Base-by-base conservation (phyloP, 2,797 vertebrate genomes). In the Atherinosoma microstoma region DNA sequence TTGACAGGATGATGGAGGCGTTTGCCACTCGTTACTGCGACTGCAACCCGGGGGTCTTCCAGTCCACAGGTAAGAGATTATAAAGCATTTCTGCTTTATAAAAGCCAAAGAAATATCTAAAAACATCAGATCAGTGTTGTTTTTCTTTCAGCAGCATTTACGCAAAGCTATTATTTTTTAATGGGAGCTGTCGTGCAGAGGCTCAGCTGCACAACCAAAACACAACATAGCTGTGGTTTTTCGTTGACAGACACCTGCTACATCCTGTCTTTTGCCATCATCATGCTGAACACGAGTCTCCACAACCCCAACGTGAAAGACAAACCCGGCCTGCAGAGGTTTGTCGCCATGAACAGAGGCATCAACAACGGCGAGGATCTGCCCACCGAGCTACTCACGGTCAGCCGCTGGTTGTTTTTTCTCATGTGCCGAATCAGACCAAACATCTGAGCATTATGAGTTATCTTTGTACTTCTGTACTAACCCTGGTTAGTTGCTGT, bases 1-100 rank as follows among this genome's bases (percentile, higher is more conserved):
- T 99, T 12, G 97, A 98, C 76, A 92, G 97, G 54, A 99, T 99
- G 97, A 99, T 99, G 97, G 97, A 99, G 83, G 93, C 96, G 3
- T 99, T 99, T 24, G 97, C 97, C 22, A 87, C 79, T 32, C 94
- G 96, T 51, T 99, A 99, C 90, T 99, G 97, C 68, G 92, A 94
- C 85, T 98, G 97, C 77, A 99, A 99, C 78, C 80, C 93, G 0
- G 94, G 93, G 0, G 96, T 99, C 78, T 99, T 99, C 90, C 96
- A 97, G 59, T 98, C 96, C 69, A 96, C 96, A 92, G 97, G 97
- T 98, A 88, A 47, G 63, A n/a, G n/a, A n/a, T n/a, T n/a, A n/a
- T n/a, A n/a, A 7, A n/a, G 59, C 36, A 65, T 42, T 20, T 0
- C 6, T 29, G 15, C 4, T 29, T 6, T 8, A n/a, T 18, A 8